These are phyloP conservation scores for Ctenomys sociabilis DNA, from an alignment of 2,113 vertebrate genomes.

Conservation along the genomic window DNA sequence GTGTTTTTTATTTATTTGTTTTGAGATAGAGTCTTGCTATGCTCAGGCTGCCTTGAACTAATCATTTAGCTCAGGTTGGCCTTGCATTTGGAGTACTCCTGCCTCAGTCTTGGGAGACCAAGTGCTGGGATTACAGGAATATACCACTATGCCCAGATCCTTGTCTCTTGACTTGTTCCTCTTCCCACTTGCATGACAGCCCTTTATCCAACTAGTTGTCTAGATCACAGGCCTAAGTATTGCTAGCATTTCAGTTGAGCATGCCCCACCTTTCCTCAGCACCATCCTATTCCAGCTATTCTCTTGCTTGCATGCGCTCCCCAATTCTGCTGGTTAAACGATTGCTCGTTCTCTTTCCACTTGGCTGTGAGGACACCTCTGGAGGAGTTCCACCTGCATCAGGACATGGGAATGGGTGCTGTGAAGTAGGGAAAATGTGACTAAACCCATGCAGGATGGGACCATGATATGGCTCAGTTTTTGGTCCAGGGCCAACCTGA, in stretches of 20 bases:
- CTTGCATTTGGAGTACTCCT: background rate
- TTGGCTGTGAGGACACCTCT: background rate
- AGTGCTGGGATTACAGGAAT: background rate
- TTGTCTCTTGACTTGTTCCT: background rate
- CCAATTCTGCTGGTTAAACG: background rate
- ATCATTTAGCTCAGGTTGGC: background rate
- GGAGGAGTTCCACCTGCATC: background rate
- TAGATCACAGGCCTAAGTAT: background rate
- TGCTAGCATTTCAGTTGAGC: background rate
- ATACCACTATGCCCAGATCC: background rate
- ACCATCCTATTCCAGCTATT: background rate
- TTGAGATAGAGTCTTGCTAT: background rate
- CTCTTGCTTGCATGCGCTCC: background rate
- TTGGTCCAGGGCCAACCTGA: background rate
- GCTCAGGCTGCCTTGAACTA: background rate
- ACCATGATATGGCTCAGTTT: background rate
- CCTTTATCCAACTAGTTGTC: background rate
- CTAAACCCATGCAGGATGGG: background rate
- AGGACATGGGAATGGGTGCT: background rate
- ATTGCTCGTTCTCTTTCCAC: background rate
- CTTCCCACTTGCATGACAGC: background rate
- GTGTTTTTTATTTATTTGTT: background rate
- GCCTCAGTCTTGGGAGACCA: background rate
- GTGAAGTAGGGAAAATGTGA: background rate
- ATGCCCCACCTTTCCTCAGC: fast-evolving